phyloP scores from a whole-genome alignment of 30 jellyfish, hydroid and myxozoan species.

The Haliclystus octoradiatus region DNA sequence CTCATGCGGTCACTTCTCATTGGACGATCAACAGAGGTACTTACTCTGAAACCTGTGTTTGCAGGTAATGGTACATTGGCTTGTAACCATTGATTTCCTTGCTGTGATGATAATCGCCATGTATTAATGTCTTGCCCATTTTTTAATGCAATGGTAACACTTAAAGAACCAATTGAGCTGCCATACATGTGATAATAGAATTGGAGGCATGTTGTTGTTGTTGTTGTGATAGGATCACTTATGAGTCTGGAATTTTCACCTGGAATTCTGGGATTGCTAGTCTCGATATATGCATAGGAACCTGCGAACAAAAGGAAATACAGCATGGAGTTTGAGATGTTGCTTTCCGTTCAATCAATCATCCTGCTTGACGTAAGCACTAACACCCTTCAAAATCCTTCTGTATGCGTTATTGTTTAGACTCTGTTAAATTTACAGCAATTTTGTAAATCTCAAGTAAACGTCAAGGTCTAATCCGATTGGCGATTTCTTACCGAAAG shows the following conservation, averaged over 20 bases:
- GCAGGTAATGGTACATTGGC: not conserved
- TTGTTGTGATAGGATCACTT: conserved; percentile 21
- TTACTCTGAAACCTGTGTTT: not conserved
- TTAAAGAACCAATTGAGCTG: conserved; percentile 28
- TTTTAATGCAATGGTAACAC: conserved; percentile 2
- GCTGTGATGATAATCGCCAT: not conserved
- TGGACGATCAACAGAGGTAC: no score
- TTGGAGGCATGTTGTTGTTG: conserved; percentile 18
- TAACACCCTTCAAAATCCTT: no score
- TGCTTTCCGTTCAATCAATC: no score
- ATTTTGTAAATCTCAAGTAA: no score
- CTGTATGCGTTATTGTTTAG: no score
- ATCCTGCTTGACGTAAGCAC: no score
- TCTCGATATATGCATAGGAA: conserved; percentile 39
- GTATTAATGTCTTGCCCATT: not conserved
- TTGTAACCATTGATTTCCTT: not conserved
- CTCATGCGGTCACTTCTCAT: no score
- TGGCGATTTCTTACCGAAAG: no score
- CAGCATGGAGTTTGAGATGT: no score
- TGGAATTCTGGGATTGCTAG: conserved; percentile 36
- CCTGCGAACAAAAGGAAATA: conserved; percentile 24
- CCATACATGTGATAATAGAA: conserved; percentile 73
- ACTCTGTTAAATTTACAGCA: no score
- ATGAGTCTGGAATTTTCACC: conserved; percentile 53
- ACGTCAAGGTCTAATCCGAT: no score